Base-by-base conservation (phyloP, 2,888 invertebrate genomes). In the Nemotelus pantherinus region DNA sequence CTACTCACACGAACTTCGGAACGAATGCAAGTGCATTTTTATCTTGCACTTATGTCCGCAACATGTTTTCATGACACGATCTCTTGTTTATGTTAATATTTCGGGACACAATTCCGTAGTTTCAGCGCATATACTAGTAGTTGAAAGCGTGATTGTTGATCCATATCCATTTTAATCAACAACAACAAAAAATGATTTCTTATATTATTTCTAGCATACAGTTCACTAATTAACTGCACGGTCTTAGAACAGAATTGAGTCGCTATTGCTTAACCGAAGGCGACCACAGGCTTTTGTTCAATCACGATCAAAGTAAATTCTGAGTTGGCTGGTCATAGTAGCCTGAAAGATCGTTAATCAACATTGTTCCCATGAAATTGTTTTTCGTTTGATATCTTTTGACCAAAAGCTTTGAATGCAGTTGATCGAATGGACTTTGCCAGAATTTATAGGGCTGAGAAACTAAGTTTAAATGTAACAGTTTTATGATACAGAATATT, bases 81-180 rank as follows among this genome's bases (percentile, higher is more conserved):
- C 5, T n/a, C 58, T 58, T 58, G 58, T 58, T 58, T 58, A 58
- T 58, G 58, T 58, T 58, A 58, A 58, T 58, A 58, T 58, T 58
- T 58, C 25, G 25, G 58, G 53, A 53, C 6, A 7, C 53, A 10
- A 53, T 6, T 58, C 4, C 58, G 25, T 9, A n/a, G 58, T 6
- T 25, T 58, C 25, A 25, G 5, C 5, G 6, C 9, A 5, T 7
- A 50, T 9, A 9, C 50, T 50, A 50, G 5, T 50, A 50, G 5
- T 9, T 50, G 9, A 6, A 25, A 58, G 25, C 58, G 58, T 58
- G 58, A 58, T n/a, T 58, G 58, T 25, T 9, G 25, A 4, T n/a
- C 58, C 58, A 5, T 10, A 58, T 58, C 58, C n/a, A n/a, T 58
- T 58, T 58, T 58, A 10, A 58, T 58, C 58, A 5, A 25, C 6